Percentiles rank a stretch among this genome's conserved stretches.
Conservation (phyloP, 2,797 vertebrate species). For the Lagodon rhomboides region DNA sequence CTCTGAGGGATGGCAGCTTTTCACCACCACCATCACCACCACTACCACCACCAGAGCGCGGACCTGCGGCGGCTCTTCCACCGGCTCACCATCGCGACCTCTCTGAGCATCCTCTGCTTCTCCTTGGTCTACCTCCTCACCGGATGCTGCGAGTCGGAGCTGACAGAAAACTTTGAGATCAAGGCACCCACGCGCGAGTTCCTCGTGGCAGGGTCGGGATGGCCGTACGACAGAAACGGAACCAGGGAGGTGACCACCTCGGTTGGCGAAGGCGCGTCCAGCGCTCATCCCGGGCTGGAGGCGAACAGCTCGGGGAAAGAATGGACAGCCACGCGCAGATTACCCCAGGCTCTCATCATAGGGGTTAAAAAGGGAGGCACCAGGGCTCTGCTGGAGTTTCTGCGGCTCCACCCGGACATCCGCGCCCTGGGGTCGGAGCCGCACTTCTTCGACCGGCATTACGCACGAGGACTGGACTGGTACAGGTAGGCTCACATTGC, state of each 20-base stretch:
- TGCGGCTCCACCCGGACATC: slow-evolving; percentile 88
- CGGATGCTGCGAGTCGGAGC: slow-evolving; percentile 80
- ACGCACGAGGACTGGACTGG: slow-evolving; percentile 87
- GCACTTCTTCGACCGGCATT: slow-evolving; percentile 90
- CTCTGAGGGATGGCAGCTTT: slow-evolving; percentile 84
- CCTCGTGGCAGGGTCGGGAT: slow-evolving; percentile 58
- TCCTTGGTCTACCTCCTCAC: slow-evolving; percentile 81
- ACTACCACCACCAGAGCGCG: slow-evolving; percentile 59
- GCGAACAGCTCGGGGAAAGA: slow-evolving; percentile 77
- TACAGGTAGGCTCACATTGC: slow-evolving; percentile 83
- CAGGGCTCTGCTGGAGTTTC: slow-evolving; percentile 88
- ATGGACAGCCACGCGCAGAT: slow-evolving; percentile 82
- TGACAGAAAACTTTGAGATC: slow-evolving; percentile 65
- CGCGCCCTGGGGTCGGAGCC: slow-evolving; percentile 87
- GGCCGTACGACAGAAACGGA: slow-evolving; percentile 67
- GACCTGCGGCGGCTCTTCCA: slow-evolving; percentile 83
- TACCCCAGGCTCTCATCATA: slow-evolving; percentile 88
- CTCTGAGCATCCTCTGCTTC: slow-evolving; percentile 81
- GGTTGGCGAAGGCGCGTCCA: slow-evolving; percentile 41
- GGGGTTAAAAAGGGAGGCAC: slow-evolving; percentile 89
- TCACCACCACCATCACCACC: slow-evolving; percentile 59
- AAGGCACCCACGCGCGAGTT: slow-evolving; percentile 54
- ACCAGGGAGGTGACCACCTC: slow-evolving; percentile 41
- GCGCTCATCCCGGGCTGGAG: slow-evolving; percentile 61
- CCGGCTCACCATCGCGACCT: slow-evolving; percentile 83